Base-by-base conservation (phyloP, 2,797 vertebrate species). In the Ptychadena robeensis region DNA sequence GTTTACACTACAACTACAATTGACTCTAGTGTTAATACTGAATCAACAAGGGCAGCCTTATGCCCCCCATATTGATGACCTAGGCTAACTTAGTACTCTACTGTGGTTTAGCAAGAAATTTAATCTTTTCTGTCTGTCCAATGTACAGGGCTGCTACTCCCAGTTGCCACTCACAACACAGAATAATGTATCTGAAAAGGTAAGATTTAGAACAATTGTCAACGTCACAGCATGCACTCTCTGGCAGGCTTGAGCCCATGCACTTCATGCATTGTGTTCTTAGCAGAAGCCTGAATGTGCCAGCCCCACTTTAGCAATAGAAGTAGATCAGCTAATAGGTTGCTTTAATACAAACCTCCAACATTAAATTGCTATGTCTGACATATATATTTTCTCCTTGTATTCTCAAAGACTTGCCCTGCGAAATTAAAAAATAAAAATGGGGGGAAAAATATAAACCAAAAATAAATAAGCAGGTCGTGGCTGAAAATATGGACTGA, bases 301-400 rank as follows among this genome's bases (percentile, higher is more conserved):
- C 91, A 94, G 88, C 90, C 90, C 91, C n/a, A 81, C 92, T 85
- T 89, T 84, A 88, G 92, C 91, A 94, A 92, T 95, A 88, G 18
- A 92, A 90, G 88, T 92, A 95, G 95, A 92, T 88, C 88, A 79
- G 87, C 81, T 93, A 94, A 89, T 61, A 93, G 86, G 90, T 89
- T 91, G 87, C 82, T 53, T 22, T 90, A 77, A 92, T 99, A 99
- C 98, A 94, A 97, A 99, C 98, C 98, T 99, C 98, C 96, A 99
- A 98, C 97, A 99, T 99, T 98, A 99, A 98, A 98, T 99, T 99
- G 97, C 98, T 99, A 97, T 99, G 97, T 96, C 97, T 98, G 96
- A 99, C 96, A 99, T 99, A 99, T 95, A 99, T 98, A 98, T 97
- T 99, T 94, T 98, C 97, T 94, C 96, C 97, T 93, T 96, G 93